Evolutionary conservation across 2,113 vertebrate species (phyloP).

Genomic region (Labeo catla): DNA sequence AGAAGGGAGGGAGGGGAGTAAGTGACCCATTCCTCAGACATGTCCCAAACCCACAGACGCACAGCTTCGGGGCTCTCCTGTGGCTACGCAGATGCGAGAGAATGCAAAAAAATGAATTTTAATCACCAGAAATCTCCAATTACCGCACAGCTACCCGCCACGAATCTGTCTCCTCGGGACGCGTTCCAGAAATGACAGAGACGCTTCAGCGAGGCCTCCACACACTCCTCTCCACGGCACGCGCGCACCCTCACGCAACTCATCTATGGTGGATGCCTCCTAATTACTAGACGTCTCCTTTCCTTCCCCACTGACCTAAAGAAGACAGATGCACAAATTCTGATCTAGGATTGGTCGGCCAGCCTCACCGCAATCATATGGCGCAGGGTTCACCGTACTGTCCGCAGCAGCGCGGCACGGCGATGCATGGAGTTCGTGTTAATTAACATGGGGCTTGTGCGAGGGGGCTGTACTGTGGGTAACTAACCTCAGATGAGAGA

Average conservation of each 20-base stretch:
- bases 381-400: conserved; percentile 22
- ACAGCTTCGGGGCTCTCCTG: conserved; percentile 68
- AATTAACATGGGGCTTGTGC: conserved; percentile 32
- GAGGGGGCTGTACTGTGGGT: conserved; percentile 4
- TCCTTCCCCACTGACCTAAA: conserved; percentile 67
- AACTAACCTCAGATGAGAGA: conserved; percentile 22
- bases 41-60: conserved; percentile 68
- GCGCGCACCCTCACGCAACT: conserved; percentile 38
- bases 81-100: conserved; percentile 74
- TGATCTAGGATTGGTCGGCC: neutral
- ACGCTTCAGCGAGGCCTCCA: conserved; percentile 18
- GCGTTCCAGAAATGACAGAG: conserved; percentile 66
- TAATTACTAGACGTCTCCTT: conserved; percentile 69
- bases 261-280: conserved; percentile 56
- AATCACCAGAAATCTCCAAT: conserved; percentile 73
- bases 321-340: conserved; percentile 6
- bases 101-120: conserved; percentile 68
- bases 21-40: conserved; percentile 58
- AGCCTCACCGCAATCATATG: neutral
- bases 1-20: conserved; percentile 41
- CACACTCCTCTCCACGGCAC: conserved; percentile 1
- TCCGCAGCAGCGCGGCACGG: conserved; percentile 9
- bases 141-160: conserved; percentile 73
- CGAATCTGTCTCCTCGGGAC: conserved; percentile 69
- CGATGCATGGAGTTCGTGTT: conserved; percentile 40